A percentile compares a stretch with the other conserved stretches of the same genome.
phyloP scores from a whole-genome alignment of 2,113 vertebrate species.

The Nycticorax nycticorax region DNA sequence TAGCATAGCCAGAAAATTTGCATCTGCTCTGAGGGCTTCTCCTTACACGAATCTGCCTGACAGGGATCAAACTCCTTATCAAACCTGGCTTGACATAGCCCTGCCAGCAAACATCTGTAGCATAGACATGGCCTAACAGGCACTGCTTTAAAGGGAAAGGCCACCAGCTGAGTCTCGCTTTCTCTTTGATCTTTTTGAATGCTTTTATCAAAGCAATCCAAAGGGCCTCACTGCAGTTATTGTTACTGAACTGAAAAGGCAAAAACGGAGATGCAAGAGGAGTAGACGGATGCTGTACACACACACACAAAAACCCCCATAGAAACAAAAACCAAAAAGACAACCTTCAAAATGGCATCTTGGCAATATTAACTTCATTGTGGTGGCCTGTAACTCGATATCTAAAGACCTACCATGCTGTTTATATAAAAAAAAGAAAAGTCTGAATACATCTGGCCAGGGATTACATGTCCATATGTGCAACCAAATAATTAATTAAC shows the following conservation, averaged over 20 bases:
- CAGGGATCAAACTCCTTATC: conserved; percentile 26
- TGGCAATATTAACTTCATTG: neutral
- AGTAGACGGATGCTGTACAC: neutral
- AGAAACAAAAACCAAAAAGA: neutral
- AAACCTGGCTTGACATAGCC: neutral
- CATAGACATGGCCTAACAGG: neutral
- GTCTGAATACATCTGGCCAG: neutral
- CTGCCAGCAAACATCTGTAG: conserved; percentile 45
- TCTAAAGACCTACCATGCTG: neutral
- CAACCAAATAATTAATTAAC: conserved; percentile 3
- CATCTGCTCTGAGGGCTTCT: neutral
- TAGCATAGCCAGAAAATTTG: neutral
- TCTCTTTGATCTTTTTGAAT: conserved; percentile 24
- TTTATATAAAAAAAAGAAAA: neutral
- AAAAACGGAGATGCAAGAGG: neutral
- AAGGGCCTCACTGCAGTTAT: neutral
- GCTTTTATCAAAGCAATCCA: conserved; percentile 26
- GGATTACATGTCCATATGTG: neutral
- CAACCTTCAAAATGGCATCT: neutral
- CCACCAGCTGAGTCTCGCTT: conserved; percentile 34
- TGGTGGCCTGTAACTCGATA: neutral
- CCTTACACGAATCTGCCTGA: neutral
- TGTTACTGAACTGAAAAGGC: neutral
- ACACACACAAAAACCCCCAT: no score
- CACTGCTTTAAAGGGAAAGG: conserved; percentile 13